A percentile compares a stretch with the other conserved stretches of the same genome.
Evolutionary conservation across 2,888 invertebrate species (phyloP).

Genomic region (Melikaiella ostensackeni): DNA sequence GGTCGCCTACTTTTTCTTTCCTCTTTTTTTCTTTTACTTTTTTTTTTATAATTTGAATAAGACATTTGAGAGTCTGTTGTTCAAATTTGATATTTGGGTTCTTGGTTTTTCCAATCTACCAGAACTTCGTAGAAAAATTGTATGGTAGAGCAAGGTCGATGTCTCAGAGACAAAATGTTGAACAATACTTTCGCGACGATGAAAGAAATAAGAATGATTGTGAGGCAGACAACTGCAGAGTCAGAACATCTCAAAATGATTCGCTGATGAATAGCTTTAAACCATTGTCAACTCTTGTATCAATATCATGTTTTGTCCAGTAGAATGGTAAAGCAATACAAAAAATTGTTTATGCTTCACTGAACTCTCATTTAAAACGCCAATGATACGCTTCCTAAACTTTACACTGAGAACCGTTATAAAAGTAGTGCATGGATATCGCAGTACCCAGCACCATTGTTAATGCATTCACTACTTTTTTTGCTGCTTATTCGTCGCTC

Average conservation of each 20-base stretch:
- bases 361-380: conserved; percentile 45
- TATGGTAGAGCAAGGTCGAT: too few species aligned
- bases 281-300: not conserved
- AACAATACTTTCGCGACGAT: too few species aligned
- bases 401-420: conserved; percentile 43
- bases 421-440: conserved; percentile 40
- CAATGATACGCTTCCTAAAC: conserved; percentile 46
- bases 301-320: not conserved
- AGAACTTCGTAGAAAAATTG: too few species aligned
- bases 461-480: conserved; percentile 4
- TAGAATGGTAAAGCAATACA: not conserved
- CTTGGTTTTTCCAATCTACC: too few species aligned
- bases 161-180: too few species aligned
- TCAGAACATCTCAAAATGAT: not conserved
- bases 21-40: too few species aligned
- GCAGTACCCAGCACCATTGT: conserved; percentile 5
- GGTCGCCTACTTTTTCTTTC: too few species aligned
- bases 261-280: not conserved
- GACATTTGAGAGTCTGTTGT: too few species aligned
- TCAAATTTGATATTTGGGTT: too few species aligned
- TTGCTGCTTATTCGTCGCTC: not conserved
- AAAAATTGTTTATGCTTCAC: conserved; percentile 44
- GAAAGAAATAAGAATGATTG: too few species aligned
- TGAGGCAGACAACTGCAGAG: too few species aligned
- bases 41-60: too few species aligned